A percentile compares a stretch with the other conserved stretches of the same genome.
Conservation (phyloP, 2,113 vertebrate species). For the Pelecanus crispus region DNA sequence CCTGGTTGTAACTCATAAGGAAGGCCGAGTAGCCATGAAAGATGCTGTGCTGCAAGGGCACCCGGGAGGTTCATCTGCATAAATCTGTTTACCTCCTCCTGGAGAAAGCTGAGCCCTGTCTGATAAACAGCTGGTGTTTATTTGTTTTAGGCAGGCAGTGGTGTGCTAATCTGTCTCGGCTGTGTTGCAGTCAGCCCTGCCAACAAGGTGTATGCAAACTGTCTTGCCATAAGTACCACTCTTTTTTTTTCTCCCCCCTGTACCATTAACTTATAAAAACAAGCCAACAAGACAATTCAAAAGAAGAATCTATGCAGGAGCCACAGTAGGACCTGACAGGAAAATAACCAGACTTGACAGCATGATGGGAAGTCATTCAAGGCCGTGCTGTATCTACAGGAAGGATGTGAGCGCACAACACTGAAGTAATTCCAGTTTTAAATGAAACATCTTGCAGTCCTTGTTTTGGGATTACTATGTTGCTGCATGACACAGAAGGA, state of each 20-base stretch:
- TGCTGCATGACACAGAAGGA: neutral
- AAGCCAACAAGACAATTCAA: constrained; percentile 18
- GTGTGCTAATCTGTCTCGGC: constrained; percentile 40
- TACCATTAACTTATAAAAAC: constrained; percentile 38
- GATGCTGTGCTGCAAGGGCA: constrained; percentile 50
- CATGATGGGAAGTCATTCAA: constrained; percentile 10
- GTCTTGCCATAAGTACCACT: neutral
- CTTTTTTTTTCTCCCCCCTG: neutral
- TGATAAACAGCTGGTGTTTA: constrained; percentile 66
- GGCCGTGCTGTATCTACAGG: neutral
- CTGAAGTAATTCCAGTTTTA: neutral
- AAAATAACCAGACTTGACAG: constrained; percentile 39
- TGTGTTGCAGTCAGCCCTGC: constrained; percentile 22
- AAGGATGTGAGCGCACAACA: neutral
- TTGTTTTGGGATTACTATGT: neutral
- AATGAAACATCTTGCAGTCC: neutral
- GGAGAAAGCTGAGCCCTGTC: constrained; percentile 15
- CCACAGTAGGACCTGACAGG: neutral
- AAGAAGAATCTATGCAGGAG: neutral
- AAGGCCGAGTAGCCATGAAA: constrained; percentile 21
- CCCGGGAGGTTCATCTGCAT: constrained; percentile 61
- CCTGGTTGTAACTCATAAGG: neutral
- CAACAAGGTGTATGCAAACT: constrained; percentile 45
- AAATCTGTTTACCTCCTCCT: constrained; percentile 56
- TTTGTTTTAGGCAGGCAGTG: constrained; percentile 56